These are phyloP conservation scores for Drosophila mayri DNA, from an alignment of 1,140 invertebrate genomes.

Conservation along the genomic window DNA sequence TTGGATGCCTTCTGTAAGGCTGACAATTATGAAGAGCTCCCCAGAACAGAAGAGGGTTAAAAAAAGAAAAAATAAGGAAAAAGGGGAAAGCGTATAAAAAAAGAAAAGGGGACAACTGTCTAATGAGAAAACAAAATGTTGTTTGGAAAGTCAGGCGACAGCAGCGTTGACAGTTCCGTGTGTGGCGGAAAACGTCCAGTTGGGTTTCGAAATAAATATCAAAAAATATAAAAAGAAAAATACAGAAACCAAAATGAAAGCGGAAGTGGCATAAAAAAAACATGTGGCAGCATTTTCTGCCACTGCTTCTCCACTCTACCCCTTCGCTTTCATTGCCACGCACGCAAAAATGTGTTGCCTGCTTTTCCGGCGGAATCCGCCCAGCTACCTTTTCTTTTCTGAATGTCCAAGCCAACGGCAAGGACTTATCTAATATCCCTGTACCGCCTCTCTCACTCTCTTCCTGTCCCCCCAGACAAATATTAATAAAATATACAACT, in stretches of 20 bases:
- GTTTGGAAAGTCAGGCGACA: conserved; percentile 51
- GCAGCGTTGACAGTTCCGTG: conserved; percentile 50
- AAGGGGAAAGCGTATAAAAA: conserved; percentile 2
- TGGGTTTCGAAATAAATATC: conserved; percentile 37
- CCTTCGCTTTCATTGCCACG: conserved; percentile 59
- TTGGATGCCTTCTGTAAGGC: conserved; percentile 43
- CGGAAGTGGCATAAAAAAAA: conserved; percentile 80
- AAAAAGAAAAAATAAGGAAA: neutral
- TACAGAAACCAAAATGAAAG: conserved; percentile 27
- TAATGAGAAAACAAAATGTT: conserved; percentile 71
- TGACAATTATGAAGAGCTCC: conserved; percentile 65
- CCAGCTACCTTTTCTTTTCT: conserved; percentile 23
- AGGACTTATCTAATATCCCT: conserved; percentile 36
- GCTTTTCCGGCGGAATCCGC: conserved; percentile 37
- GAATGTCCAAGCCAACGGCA: conserved; percentile 16
- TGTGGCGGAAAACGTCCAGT: conserved; percentile 4
- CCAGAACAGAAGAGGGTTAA: neutral
- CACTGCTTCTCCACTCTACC: neutral
- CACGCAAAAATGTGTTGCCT: conserved; percentile 76
- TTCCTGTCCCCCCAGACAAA: conserved; percentile 62
- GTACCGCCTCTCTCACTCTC: neutral
- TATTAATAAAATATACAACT: conserved; percentile 84
- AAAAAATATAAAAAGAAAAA: conserved; percentile 72
- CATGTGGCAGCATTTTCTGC: conserved; percentile 76
- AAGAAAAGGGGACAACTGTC: conserved; percentile 31